Conservation (phyloP, 2,113 vertebrate species). For the Sebastes schlegelii region DNA sequence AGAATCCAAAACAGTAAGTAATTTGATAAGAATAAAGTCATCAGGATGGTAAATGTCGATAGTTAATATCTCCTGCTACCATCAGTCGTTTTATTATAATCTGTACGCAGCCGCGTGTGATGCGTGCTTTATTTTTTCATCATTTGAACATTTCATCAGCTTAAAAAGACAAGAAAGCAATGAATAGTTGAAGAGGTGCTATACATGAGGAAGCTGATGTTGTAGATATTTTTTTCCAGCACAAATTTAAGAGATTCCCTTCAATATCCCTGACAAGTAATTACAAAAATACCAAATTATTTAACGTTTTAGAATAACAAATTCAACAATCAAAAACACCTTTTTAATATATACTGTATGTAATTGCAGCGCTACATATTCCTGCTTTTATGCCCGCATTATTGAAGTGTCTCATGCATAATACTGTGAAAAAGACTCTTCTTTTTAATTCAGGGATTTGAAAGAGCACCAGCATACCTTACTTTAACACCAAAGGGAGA, state of each 20-base stretch:
- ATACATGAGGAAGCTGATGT: conserved; percentile 2
- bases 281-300: conserved; percentile 32
- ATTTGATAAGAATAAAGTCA: not conserved
- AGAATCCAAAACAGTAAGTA: not conserved
- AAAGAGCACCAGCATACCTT: conserved; percentile 70
- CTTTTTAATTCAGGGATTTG: conserved; percentile 72
- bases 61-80: not conserved
- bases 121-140: conserved; percentile 4
- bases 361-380: conserved; percentile 54
- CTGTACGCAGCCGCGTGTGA: not conserved
- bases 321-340: conserved; percentile 43
- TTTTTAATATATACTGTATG: conserved; percentile 34
- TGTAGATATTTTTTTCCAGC: conserved; percentile 1
- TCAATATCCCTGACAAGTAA: conserved; percentile 6
- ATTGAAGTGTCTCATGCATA: conserved; percentile 71
- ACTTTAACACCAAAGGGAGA: conserved; percentile 75
- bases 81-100: not conserved
- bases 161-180: conserved; percentile 12
- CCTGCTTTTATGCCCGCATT: conserved; percentile 52
- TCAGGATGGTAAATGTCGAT: not conserved
- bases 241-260: conserved; percentile 27
- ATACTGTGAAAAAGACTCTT: conserved; percentile 58
- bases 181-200: conserved; percentile 13
- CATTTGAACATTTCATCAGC: conserved; percentile 26
- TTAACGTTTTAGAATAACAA: conserved; percentile 37